phyloP scores from a whole-genome alignment of 1,140 invertebrate species.

The Tetragonula clypearis region DNA sequence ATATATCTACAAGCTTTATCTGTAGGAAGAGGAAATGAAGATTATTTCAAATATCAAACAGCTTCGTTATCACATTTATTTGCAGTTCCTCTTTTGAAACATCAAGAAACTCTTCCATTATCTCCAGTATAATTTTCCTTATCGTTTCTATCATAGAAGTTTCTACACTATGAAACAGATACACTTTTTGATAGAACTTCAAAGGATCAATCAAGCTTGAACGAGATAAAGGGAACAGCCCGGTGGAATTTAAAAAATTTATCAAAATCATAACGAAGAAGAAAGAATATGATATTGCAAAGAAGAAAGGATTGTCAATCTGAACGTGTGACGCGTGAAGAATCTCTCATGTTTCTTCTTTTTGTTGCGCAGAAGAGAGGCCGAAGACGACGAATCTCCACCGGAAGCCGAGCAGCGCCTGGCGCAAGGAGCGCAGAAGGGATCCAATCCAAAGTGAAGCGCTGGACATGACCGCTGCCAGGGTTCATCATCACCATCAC shows the following conservation, averaged over 20 bases:
- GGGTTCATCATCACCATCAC: constrained; percentile 67
- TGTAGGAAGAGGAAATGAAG: neutral
- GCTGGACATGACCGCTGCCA: constrained; percentile 79
- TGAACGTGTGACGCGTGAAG: neutral
- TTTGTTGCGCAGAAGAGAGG: constrained; percentile 73
- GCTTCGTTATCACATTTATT: neutral
- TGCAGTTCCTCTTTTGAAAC: neutral
- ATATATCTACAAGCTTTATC: neutral
- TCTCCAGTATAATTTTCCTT: neutral
- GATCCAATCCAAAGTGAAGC: constrained; percentile 81
- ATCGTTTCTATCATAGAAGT: neutral
- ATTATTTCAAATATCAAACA: neutral
- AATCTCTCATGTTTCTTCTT: constrained; percentile 23
- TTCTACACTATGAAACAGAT: neutral
- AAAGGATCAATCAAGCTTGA: neutral
- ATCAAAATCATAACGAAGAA: neutral
- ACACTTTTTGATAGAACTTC: neutral
- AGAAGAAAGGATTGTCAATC: neutral
- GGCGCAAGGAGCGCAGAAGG: constrained; percentile 80
- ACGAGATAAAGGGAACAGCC: neutral
- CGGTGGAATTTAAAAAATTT: neutral
- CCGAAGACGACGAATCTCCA: constrained; percentile 78
- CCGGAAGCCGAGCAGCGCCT: constrained; percentile 79
- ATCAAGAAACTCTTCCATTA: neutral
- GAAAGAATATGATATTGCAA: too few species aligned